phyloP scores from a whole-genome alignment of 23 tunicate species.

The Trididemnum clinides region DNA sequence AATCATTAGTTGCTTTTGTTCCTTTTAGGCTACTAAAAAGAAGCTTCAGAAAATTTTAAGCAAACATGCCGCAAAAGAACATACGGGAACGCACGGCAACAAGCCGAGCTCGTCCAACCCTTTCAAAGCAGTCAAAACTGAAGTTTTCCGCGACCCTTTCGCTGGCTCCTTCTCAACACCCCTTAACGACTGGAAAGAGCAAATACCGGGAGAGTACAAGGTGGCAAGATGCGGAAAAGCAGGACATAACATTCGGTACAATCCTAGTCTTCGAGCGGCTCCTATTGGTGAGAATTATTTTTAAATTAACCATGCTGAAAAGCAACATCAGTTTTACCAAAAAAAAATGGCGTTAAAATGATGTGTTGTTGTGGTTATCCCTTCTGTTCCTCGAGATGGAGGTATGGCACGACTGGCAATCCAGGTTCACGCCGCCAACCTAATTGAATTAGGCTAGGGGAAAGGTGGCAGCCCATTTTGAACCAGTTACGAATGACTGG shows the following conservation, averaged over 20 bases:
- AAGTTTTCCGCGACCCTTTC: neutral
- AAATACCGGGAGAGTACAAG: constrained; percentile 49
- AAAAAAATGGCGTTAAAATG: no score
- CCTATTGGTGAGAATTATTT: constrained; percentile 60
- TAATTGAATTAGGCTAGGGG: no score
- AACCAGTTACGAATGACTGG: no score
- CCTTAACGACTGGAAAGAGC: constrained; percentile 7
- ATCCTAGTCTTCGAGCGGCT: constrained; percentile 50
- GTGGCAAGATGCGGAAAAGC: constrained; percentile 52
- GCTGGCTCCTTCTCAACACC: neutral
- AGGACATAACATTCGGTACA: constrained; percentile 62
- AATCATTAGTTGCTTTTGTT: no score
- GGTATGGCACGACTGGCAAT: no score
- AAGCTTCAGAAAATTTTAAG: neutral
- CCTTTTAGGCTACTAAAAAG: neutral
- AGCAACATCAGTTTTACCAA: no score
- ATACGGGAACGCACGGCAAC: neutral
- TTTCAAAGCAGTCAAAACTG: neutral
- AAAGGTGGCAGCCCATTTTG: no score
- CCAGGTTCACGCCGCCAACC: no score
- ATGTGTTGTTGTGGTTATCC: no score
- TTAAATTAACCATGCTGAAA: no score
- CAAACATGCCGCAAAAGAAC: neutral
- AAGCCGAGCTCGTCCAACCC: neutral
- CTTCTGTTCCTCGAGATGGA: no score